phyloP scores from a whole-genome alignment of 2,888 invertebrate species.

The Rhyacophila evoluta region DNA sequence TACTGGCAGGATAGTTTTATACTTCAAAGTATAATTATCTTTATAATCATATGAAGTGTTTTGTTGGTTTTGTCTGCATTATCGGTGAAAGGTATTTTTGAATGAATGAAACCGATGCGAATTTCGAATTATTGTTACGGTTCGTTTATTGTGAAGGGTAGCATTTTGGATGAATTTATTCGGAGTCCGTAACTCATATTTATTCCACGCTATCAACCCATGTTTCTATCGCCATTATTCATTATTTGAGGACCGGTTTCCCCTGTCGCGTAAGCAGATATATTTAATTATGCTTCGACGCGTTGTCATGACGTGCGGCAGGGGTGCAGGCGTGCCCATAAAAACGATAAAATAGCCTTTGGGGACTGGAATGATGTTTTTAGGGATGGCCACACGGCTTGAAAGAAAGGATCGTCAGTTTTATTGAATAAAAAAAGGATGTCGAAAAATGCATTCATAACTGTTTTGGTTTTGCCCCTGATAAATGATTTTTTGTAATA shows the following conservation, averaged over 20 bases:
- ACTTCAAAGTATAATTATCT: no score
- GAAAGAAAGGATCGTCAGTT: not conserved
- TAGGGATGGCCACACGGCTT: not conserved
- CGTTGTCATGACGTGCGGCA: not conserved
- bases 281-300: conserved; percentile 13
- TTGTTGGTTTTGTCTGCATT: no score
- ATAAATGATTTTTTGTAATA: not conserved
- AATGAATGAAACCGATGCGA: no score
- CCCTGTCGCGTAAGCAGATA: not conserved
- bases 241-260: not conserved
- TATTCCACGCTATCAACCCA: not conserved
- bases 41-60: no score
- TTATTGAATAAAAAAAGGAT: not conserved
- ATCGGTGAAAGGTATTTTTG: no score
- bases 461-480: not conserved
- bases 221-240: not conserved
- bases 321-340: conserved; percentile 31
- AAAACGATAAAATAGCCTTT: conserved; percentile 32
- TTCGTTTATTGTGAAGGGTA: no score
- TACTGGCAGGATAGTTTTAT: no score
- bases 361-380: conserved; percentile 25
- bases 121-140: no score
- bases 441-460: not conserved
- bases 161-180: no score
- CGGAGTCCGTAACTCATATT: no score